phyloP scores from a whole-genome alignment of 2,888 invertebrate genomes.

The Cartodere bifasciata region DNA sequence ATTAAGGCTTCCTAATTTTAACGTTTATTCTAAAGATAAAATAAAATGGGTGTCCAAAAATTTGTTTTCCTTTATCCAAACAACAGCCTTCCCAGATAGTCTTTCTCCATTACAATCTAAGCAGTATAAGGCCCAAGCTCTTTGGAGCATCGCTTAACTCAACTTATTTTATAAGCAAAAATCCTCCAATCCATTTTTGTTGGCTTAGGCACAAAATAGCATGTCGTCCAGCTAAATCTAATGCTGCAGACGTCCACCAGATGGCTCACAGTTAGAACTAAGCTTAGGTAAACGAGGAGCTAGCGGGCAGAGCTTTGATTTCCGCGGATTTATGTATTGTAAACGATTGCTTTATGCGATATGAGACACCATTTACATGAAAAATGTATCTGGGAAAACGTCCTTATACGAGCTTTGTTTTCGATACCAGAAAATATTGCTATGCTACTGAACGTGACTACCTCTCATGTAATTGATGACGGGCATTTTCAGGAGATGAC shows the following conservation, averaged over 20 bases:
- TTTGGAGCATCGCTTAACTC: too few relatives aligned
- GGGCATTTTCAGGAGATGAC: constrained; percentile 17
- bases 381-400: constrained; percentile 38
- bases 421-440: constrained; percentile 39
- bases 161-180: too few relatives aligned
- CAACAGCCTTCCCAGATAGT: too few relatives aligned
- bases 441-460: constrained; percentile 33
- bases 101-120: too few relatives aligned
- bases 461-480: constrained; percentile 35
- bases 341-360: constrained; percentile 41
- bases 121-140: too few relatives aligned
- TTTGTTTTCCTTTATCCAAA: too few relatives aligned
- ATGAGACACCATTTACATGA: constrained; percentile 41
- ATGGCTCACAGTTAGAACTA: constrained; percentile 28
- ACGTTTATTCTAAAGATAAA: too few relatives aligned
- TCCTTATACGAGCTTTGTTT: constrained; percentile 36
- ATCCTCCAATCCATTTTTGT: too few relatives aligned
- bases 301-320: constrained; percentile 31
- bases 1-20: too few relatives aligned
- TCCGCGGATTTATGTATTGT: constrained; percentile 40
- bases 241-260: constrained; percentile 22
- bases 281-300: constrained; percentile 32
- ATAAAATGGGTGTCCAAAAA: too few relatives aligned
- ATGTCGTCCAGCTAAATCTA: too few relatives aligned
- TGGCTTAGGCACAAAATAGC: constrained; percentile 14